phyloP scores from a whole-genome alignment of 1,140 invertebrate species.

The Musca domestica region DNA sequence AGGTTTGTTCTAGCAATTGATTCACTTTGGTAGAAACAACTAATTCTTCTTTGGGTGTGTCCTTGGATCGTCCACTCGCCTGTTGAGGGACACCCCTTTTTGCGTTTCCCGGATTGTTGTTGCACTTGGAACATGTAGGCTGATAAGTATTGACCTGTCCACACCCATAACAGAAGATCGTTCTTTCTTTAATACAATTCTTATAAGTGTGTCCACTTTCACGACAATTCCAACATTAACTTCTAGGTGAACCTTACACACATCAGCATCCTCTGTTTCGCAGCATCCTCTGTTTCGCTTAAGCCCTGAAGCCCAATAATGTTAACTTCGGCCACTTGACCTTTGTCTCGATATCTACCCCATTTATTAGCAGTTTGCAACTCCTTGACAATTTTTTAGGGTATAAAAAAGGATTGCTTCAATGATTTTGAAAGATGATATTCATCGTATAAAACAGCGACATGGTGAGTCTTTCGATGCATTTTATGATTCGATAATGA shows the following conservation, averaged over 20 bases:
- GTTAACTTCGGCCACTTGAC: background rate
- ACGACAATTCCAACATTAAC: too few species aligned
- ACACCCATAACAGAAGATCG: too few species aligned
- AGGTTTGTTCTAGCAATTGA: too few species aligned
- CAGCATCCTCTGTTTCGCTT: background rate
- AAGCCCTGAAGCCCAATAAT: background rate
- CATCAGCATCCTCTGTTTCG: background rate
- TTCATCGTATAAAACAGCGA: background rate
- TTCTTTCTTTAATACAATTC: too few species aligned
- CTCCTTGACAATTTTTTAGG: background rate
- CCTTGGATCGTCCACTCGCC: too few species aligned
- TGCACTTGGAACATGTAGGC: too few species aligned
- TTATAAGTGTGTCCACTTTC: background rate
- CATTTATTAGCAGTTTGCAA: background rate
- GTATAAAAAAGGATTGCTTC: background rate
- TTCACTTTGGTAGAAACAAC: too few species aligned
- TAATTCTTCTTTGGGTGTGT: too few species aligned
- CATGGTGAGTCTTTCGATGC: background rate
- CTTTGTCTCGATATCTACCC: background rate
- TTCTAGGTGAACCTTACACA: too few species aligned
- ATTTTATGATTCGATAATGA: background rate
- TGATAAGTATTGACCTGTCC: too few species aligned
- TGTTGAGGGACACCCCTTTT: too few species aligned
- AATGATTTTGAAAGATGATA: background rate
- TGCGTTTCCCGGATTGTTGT: too few species aligned